A percentile compares a stretch with the other conserved stretches of the same genome.
These are phyloP conservation scores for Protaetia brevitarsis DNA, from an alignment of 1,140 invertebrate genomes.

Conservation along the genomic window DNA sequence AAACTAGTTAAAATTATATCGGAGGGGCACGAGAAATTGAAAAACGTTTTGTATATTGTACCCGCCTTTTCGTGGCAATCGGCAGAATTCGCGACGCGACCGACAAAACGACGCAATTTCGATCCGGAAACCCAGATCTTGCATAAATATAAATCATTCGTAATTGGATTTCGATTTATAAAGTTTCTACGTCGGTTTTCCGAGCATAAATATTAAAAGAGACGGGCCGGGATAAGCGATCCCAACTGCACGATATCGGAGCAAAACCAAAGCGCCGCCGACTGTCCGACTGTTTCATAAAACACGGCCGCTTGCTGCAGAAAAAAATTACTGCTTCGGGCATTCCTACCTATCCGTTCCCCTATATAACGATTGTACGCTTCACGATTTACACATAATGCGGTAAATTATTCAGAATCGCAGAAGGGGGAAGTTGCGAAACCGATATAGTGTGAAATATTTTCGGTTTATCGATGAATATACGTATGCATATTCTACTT, in stretches of 20 bases:
- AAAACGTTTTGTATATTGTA: too few species aligned
- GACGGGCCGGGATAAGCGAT: background rate
- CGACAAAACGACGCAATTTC: background rate
- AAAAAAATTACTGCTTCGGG: background rate
- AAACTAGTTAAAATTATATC: too few species aligned
- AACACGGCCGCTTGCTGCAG: background rate
- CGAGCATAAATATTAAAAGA: slow-evolving; percentile 3
- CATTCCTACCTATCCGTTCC: background rate
- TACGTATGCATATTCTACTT: too few species aligned
- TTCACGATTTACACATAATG: background rate
- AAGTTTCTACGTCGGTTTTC: background rate
- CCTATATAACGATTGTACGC: background rate
- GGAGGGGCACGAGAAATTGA: too few species aligned
- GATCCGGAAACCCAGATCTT: background rate
- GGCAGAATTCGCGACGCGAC: background rate
- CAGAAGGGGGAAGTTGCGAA: background rate
- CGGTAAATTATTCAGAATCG: background rate
- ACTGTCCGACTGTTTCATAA: background rate
- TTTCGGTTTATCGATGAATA: background rate
- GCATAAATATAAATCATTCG: slow-evolving; percentile 15
- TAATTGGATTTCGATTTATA: slow-evolving; percentile 18
- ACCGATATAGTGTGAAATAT: background rate
- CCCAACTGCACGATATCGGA: background rate
- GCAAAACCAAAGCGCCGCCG: background rate
- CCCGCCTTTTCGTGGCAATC: background rate